These are phyloP conservation scores for Lagocephalus sceleratus DNA, from an alignment of 2,797 vertebrate genomes.

Conservation along the genomic window DNA sequence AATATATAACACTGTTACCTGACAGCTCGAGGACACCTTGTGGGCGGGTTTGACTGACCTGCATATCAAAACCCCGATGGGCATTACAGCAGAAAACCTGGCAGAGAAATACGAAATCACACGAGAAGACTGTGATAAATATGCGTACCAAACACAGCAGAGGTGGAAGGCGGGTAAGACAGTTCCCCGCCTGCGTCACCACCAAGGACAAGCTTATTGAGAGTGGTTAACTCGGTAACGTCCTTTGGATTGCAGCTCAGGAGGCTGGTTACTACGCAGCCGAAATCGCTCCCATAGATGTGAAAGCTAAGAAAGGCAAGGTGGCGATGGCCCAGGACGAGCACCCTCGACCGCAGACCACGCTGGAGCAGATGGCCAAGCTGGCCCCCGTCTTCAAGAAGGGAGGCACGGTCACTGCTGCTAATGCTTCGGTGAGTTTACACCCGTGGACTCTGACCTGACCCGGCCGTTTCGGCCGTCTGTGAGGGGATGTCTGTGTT, in stretches of 20 bases:
- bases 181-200: not conserved
- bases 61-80: conserved; percentile 88
- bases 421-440: conserved; percentile 89
- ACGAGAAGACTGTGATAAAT: conserved; percentile 88
- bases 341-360: conserved; percentile 89
- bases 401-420: conserved; percentile 91
- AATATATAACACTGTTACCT: conserved; percentile 1
- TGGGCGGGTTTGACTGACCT: conserved; percentile 88
- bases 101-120: conserved; percentile 85
- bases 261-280: conserved; percentile 84
- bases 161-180: conserved; percentile 89
- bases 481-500: no score
- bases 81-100: conserved; percentile 93
- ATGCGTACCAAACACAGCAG: conserved; percentile 86
- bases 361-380: conserved; percentile 87
- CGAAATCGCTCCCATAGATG: conserved; percentile 90
- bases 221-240: not conserved
- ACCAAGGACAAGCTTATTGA: not conserved
- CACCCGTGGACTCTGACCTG: not conserved
- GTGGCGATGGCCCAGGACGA: conserved; percentile 86
- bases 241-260: conserved; percentile 73
- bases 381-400: conserved; percentile 91
- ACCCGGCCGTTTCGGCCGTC: no score
- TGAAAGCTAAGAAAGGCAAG: conserved; percentile 90
- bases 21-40: conserved; percentile 89